Conservation (phyloP, 1,140 invertebrate genomes). For the Sitodiplosis mosellana region DNA sequence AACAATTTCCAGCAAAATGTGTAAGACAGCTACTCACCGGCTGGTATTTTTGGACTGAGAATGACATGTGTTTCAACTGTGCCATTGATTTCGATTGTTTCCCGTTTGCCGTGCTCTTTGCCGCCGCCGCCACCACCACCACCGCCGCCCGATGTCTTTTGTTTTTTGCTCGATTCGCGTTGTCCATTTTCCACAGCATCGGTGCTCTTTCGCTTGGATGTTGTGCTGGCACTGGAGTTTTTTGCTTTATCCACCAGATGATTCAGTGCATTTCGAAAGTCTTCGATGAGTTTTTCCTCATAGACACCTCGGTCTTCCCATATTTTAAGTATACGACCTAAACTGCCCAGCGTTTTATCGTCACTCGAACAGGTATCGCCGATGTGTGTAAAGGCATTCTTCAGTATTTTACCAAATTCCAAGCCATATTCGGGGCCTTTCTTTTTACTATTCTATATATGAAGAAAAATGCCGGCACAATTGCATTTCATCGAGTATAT, state of each 20-base stretch:
- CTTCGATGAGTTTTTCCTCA: constrained; percentile 51
- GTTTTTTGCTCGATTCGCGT: constrained; percentile 18
- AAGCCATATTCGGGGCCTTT: constrained; percentile 92
- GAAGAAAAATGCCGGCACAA: too few species aligned
- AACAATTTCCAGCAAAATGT: not conserved
- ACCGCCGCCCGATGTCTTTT: constrained; percentile 13
- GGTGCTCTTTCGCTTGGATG: constrained; percentile 11
- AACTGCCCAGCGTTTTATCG: constrained; percentile 55
- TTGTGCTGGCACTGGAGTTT: not conserved
- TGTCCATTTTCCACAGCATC: constrained; percentile 19
- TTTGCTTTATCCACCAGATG: not conserved
- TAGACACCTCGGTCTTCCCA: constrained; percentile 89
- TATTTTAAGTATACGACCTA: constrained; percentile 68
- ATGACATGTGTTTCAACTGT: constrained; percentile 53
- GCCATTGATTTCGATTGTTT: constrained; percentile 38
- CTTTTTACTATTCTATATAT: constrained; percentile 94
- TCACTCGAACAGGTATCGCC: constrained; percentile 40
- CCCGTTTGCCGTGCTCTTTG: not conserved
- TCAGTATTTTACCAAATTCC: constrained; percentile 58
- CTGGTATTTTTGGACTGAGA: constrained; percentile 54
- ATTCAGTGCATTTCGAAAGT: constrained; percentile 40
- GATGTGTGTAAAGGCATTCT: constrained; percentile 67
- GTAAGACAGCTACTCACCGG: constrained; percentile 4
- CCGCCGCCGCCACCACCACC: constrained; percentile 1
- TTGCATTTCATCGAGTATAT: too few species aligned